Base-by-base conservation (phyloP, 2,888 invertebrate genomes). In the Cantharis rustica region DNA sequence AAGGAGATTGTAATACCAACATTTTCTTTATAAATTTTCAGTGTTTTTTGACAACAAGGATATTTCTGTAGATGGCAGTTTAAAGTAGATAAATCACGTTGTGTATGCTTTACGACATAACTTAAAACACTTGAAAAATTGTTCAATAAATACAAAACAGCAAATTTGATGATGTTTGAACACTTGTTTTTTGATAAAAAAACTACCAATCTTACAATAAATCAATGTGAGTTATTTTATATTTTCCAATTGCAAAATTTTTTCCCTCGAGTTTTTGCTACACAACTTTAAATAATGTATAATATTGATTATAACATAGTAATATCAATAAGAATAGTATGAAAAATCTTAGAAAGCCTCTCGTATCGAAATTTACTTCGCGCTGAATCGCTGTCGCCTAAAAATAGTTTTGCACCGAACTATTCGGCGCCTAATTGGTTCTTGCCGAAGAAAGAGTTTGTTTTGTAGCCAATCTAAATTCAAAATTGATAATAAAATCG, bases 1-100 rank as follows among this genome's bases (percentile, higher is more conserved):
- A 20, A 20, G 23, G 16, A 20, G 23, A 66, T 66, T 66, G 64
- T 66, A 66, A 66, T 66, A 63, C 63, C 63, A 20, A 66, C 17
- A n/a, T 20, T 66, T 66, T 66, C 64, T 66, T 66, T 66, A 66
- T 66, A 66, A 66, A 66, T 66, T 66, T 66, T 20, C 64, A 66
- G 16, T 66, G 64, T 66, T 66, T 66, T 16, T 66, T 66, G 64
- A 66, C 64, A 66, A 66, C 64, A 66, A 16, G 64, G 64, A 66
- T 66, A 66, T 66, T 66, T 66, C 64, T 66, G 64, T 66, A 66
- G 23, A 17, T 66, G 64, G 64, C 64, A 66, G 64, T 20, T 66
- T 66, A 66, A 66, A 66, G 64, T 66, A 66, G 64, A 66, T 66
- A 66, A 66, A 66, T 66, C 64, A 66, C 64, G 20, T 66, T 23